Evolutionary conservation across 2,113 vertebrate species (phyloP).

Genomic region (Fukomys damarensis): DNA sequence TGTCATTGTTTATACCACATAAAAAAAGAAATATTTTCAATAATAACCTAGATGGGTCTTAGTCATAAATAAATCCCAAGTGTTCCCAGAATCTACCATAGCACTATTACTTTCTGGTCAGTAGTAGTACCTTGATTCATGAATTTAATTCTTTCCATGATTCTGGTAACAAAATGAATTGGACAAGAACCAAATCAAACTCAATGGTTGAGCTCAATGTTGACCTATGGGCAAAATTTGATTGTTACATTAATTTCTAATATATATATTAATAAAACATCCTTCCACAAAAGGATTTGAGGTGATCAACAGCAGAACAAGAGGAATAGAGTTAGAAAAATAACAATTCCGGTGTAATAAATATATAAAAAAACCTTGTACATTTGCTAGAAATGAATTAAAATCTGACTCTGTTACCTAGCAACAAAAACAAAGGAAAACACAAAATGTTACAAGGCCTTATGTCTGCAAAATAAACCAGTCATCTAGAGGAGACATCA

Average conservation of each 20-base stretch:
- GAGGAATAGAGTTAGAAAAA: neutral
- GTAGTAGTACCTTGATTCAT: neutral
- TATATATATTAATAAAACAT: neutral
- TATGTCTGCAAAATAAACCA: neutral
- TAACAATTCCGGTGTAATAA: neutral
- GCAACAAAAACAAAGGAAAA: conserved; percentile 9
- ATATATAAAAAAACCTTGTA: neutral
- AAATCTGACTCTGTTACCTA: neutral
- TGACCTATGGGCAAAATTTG: neutral
- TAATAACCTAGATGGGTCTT: neutral
- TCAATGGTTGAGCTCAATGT: neutral
- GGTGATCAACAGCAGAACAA: neutral
- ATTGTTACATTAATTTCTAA: neutral
- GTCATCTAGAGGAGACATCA: neutral
- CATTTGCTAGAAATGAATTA: neutral
- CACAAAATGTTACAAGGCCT: neutral
- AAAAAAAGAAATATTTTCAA: neutral
- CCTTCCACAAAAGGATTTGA: neutral
- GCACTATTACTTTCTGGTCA: neutral
- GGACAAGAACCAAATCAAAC: neutral
- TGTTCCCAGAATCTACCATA: neutral
- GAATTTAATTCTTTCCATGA: neutral
- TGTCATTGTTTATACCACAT: neutral
- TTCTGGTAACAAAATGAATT: neutral
- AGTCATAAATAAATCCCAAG: neutral